These are phyloP conservation scores for Leucoraja ocellata DNA, from an alignment of 2,797 vertebrate genomes.

Conservation along the genomic window DNA sequence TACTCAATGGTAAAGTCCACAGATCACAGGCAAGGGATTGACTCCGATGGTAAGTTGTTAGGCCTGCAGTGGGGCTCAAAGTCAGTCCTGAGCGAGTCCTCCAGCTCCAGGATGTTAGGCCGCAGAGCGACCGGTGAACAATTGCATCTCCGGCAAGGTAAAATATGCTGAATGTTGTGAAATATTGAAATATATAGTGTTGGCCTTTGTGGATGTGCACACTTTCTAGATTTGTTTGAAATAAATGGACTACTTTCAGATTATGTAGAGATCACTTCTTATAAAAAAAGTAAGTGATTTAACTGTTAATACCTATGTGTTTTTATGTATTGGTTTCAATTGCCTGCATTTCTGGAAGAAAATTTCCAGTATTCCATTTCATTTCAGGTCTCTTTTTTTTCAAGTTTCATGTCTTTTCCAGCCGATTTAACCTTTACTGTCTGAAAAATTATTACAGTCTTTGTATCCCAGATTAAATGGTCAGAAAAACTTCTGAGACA, in stretches of 20 bases:
- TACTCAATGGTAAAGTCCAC: no score
- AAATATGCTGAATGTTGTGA: no score
- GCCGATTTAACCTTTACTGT: neutral
- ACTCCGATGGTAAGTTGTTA: no score
- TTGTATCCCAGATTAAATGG: no score
- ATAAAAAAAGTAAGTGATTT: neutral
- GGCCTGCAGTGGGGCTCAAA: no score
- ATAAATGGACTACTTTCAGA: neutral
- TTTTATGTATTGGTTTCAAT: neutral
- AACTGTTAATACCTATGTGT: neutral
- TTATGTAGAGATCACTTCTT: neutral
- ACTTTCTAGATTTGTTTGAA: neutral
- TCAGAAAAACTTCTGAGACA: no score
- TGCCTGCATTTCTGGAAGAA: neutral
- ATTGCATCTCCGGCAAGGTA: no score
- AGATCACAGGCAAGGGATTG: no score
- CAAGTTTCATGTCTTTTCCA: neutral
- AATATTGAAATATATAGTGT: neutral
- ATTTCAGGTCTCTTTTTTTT: neutral
- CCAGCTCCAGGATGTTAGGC: no score
- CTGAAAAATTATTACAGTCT: no score
- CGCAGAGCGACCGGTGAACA: no score
- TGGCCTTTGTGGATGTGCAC: neutral
- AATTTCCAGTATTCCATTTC: neutral
- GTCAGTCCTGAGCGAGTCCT: no score